phyloP scores from a whole-genome alignment of 2,797 vertebrate genomes.

The Sebastes taczanowskii region DNA sequence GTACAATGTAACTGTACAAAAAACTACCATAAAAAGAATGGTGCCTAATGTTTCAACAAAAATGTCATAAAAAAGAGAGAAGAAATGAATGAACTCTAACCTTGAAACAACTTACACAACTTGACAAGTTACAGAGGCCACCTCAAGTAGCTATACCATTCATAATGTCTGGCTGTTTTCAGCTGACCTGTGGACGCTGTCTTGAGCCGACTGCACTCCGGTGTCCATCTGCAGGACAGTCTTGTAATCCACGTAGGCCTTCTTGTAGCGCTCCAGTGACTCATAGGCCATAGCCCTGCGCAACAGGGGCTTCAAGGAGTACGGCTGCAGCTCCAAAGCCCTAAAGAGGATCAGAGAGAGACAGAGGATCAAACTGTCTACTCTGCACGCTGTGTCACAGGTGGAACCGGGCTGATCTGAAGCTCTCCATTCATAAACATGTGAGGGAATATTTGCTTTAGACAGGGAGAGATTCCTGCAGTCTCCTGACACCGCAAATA shows the following conservation, averaged over 20 bases:
- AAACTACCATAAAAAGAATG: neutral
- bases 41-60: neutral
- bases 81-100: neutral
- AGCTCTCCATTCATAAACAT: slow-evolving; percentile 53
- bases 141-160: neutral
- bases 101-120: neutral
- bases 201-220: slow-evolving; percentile 88
- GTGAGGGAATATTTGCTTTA: neutral
- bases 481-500: neutral
- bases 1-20: neutral
- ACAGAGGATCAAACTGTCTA: slow-evolving; percentile 61
- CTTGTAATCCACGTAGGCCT: slow-evolving; percentile 95
- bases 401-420: neutral
- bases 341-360: slow-evolving; percentile 81
- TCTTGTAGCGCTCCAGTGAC: slow-evolving; percentile 90
- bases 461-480: neutral
- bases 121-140: neutral
- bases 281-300: slow-evolving; percentile 93
- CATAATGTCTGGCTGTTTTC: neutral
- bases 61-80: neutral
- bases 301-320: slow-evolving; percentile 92
- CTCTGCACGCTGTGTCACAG: slow-evolving; percentile 16
- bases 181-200: slow-evolving; percentile 86
- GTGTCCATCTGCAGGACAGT: slow-evolving; percentile 92
- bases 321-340: slow-evolving; percentile 93